Evolutionary conservation across 2,888 invertebrate genomes (phyloP).

Genomic region (Tanytarsus gracilentus): DNA sequence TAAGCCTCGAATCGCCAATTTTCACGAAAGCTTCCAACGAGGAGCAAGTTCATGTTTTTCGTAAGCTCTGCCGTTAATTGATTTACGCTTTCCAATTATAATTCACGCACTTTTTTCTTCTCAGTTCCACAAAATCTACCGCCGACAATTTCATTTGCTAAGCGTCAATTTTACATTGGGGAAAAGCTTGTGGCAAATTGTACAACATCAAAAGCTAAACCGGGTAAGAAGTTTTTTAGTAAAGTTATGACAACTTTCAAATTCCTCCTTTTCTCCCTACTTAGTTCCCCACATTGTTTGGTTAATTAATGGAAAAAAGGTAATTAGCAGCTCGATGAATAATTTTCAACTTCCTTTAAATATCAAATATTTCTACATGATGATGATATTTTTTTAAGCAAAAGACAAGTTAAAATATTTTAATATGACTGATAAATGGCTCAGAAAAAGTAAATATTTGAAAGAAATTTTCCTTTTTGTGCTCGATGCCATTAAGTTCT

Average conservation of each 20-base stretch:
- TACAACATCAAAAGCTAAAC: conserved; percentile 57
- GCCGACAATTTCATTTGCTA: conserved; percentile 57
- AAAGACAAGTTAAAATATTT: background rate
- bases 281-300: conserved; percentile 58
- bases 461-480: background rate
- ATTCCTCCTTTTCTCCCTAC: background rate
- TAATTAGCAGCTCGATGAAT: conserved; percentile 34
- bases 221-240: conserved; percentile 34
- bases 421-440: conserved; percentile 4
- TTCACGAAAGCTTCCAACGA: conserved; percentile 71
- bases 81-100: too few species aligned
- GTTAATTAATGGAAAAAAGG: conserved; percentile 63
- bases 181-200: conserved; percentile 60
- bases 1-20: conserved; percentile 71
- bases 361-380: background rate
- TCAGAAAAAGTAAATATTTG: conserved; percentile 21
- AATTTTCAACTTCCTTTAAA: background rate
- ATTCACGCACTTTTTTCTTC: conserved; percentile 28
- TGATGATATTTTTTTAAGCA: background rate
- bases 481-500: background rate
- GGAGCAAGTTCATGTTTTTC: conserved; percentile 69
- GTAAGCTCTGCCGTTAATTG: too few species aligned
- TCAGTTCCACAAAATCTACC: conserved; percentile 53
- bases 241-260: background rate
- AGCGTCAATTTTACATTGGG: conserved; percentile 52